Evolutionary conservation across 1,140 invertebrate species (phyloP).

Genomic region (Stenopsyche tienmushanensis): DNA sequence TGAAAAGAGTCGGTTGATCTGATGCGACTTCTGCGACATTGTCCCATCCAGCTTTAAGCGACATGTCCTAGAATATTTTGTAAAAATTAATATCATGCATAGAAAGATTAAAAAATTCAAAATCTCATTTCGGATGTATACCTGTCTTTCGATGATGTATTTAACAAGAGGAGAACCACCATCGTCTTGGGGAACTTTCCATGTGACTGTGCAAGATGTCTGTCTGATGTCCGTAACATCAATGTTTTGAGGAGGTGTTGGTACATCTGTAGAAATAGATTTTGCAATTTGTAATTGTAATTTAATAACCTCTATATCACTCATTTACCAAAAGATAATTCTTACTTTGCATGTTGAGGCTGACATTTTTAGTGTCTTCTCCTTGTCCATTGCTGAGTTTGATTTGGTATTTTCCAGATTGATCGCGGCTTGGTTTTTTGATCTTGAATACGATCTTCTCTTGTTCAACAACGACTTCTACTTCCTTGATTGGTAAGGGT

Average conservation of each 20-base stretch:
- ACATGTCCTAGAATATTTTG: constrained; percentile 50
- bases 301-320: neutral
- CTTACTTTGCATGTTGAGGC: constrained; percentile 80
- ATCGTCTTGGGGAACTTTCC: constrained; percentile 91
- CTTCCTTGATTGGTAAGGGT: constrained; percentile 79
- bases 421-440: constrained; percentile 82
- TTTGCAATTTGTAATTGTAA: neutral
- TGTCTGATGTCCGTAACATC: constrained; percentile 91
- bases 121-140: constrained; percentile 60
- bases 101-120: neutral
- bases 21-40: constrained; percentile 73
- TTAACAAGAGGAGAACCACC: constrained; percentile 88
- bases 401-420: constrained; percentile 82
- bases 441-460: constrained; percentile 88
- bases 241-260: constrained; percentile 82
- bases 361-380: constrained; percentile 80
- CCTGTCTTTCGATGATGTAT: constrained; percentile 94
- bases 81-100: neutral
- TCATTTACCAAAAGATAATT: constrained; percentile 3
- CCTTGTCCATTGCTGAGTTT: constrained; percentile 86
- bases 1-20: constrained; percentile 69
- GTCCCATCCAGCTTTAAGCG: constrained; percentile 75
- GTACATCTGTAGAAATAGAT: constrained; percentile 66
- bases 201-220: constrained; percentile 86
- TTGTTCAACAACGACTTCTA: constrained; percentile 85